Base-by-base conservation (phyloP, 1,140 invertebrate species). In the Saccostrea glomerata region DNA sequence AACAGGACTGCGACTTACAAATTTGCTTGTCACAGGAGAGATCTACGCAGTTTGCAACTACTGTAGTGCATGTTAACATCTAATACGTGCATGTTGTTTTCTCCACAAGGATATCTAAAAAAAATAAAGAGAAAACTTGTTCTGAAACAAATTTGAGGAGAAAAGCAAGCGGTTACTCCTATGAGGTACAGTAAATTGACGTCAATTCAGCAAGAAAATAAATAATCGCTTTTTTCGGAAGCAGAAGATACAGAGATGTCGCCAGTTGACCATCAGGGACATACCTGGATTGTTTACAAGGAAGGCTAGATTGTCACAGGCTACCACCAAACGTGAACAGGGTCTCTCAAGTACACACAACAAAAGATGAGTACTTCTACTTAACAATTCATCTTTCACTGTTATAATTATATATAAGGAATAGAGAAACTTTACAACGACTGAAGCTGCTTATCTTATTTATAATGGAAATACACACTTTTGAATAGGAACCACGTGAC, bases 231-330 rank as follows among this genome's bases (percentile, higher is more conserved):
- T 63, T 63, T 77, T 36, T 30, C 70, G 70, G 70, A 77, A 77
- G 25, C 30, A 15, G 70, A 77, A 0, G 30, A 36, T 12, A 30
- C 25, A 25, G 70, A 36, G 70, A 77, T 77, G 70, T 77, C 70
- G 25, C 70, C 23, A 30, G 23, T 3, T 15, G 70, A 36, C 70
- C 30, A 15, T 12, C 11, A 36, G 70, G 70, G 70, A 36, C 25
- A 17, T 77, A 77, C 25, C 70, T 30, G 30, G 70, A 1, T 30
- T 77, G 70, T 77, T 77, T 77, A 77, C 70, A 77, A 77, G 70
- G 70, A 77, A 77, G 70, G 15, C 23, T 30, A 11, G 25, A 77
- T 25, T 77, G 70, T 36, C 70, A 77, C 70, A 12, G 25, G 25
- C 70, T 30, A 77, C 23, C 70, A 77, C 70, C 70, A 63, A 20